Evolutionary conservation across 2,888 invertebrate species (phyloP), one percentile per base, ranked within the genome.

Genomic region (Calliscelio sp.): DNA sequence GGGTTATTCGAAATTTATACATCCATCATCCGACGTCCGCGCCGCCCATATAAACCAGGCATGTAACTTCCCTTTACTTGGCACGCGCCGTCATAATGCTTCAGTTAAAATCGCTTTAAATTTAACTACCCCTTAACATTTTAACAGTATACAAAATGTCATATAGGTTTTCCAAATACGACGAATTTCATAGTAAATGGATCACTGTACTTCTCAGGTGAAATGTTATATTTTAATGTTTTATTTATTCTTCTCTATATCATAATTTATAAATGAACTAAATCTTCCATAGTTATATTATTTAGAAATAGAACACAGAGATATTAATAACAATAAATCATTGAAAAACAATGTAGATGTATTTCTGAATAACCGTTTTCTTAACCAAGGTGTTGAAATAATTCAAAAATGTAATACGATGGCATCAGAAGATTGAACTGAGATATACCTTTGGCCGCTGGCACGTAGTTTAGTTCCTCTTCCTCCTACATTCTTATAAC

Each of bases 111-210:
- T 89, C 90, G 90, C 90, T 92, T 89, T 90, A 91, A 91, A 92
- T 90, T 90, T 89, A 91, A 92, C 92, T 87, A 88, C 89, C 90
- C 90, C 88, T 91, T 89, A 88, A 90, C 91, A 90, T 89, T 89
- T 90, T 86, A 87, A 89, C 88, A 53, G 63, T 57, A 68, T 32
- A 80, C 57, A 55, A 61, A 74, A 77, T 84, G 85, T 86, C 53
- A 6, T 46, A 24, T 16, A 18, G 20, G 24, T 35, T 74, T 74
- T 53, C 41, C 41, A 41, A 70, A 57, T 24, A 41, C 44, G 35
- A 28, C 38, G 25, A 68, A 68, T 38, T 68, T 57, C n/a, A 14
- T 24, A 57, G 22, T 57, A 38, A 61, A 44, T 35, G 35, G n/a
- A 25, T 16, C 55, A 57, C 25, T 53, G 6, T n/a, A 18, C 55